Evolutionary conservation across 2,113 vertebrate genomes (phyloP).

Genomic region (Microcebus lehilahytsara): DNA sequence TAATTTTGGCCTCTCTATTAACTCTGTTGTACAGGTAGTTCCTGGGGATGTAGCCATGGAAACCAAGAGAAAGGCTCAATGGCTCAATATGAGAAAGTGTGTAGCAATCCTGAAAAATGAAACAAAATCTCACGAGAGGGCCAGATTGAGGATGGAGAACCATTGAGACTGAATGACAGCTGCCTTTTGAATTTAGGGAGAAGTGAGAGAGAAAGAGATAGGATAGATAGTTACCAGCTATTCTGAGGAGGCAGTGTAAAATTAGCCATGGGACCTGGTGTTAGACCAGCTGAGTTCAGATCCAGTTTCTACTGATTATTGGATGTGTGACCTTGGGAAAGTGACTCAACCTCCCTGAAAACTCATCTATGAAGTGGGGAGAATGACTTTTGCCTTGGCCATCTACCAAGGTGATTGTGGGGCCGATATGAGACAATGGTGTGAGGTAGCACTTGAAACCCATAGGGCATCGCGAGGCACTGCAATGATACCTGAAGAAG

Average conservation of each 20-base stretch:
- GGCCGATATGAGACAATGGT: background rate
- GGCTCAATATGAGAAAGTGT: background rate
- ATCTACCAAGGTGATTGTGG: constrained; percentile 16
- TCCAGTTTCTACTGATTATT: background rate
- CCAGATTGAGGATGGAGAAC: background rate
- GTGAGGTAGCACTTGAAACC: constrained; percentile 1
- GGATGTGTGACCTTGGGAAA: constrained; percentile 38
- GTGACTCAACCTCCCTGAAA: constrained; percentile 35
- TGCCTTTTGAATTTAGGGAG: background rate
- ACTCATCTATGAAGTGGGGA: constrained; percentile 31
- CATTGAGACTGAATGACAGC: background rate
- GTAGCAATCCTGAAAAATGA: background rate
- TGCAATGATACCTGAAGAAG: constrained; percentile 42
- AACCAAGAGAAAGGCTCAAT: background rate
- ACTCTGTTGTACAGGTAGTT: background rate
- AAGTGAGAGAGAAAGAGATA: background rate
- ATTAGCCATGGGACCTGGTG: background rate
- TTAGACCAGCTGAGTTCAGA: constrained; percentile 40
- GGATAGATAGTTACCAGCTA: background rate
- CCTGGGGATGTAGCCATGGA: background rate
- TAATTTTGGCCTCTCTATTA: background rate
- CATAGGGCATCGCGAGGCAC: background rate
- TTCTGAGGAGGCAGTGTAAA: background rate
- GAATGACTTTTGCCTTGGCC: constrained; percentile 25
- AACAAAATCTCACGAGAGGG: background rate